A percentile compares a stretch with the other conserved stretches of the same genome.
phyloP scores from a whole-genome alignment of 2,888 invertebrate genomes.

The Philonicus albiceps region DNA sequence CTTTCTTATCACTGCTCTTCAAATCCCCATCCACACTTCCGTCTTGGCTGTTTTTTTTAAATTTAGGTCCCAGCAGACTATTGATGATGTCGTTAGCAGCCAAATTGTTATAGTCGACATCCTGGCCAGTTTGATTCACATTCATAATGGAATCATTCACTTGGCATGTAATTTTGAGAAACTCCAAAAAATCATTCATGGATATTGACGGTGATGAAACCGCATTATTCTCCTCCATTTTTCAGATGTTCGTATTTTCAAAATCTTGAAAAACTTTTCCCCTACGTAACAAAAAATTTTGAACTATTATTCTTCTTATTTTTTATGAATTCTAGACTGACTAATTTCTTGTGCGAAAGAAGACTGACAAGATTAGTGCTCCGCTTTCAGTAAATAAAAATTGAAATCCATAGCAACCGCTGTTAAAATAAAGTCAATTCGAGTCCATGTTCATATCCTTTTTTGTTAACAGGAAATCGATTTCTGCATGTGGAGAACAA shows the following conservation, averaged over 20 bases:
- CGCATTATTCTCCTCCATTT: background rate
- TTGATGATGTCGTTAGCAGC: slow-evolving; percentile 59
- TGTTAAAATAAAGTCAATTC: background rate
- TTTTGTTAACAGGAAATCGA: background rate
- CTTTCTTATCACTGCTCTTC: background rate
- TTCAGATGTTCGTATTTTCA: background rate
- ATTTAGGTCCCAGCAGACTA: slow-evolving; percentile 53
- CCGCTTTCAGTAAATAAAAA: background rate
- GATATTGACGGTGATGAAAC: slow-evolving; percentile 50
- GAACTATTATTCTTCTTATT: background rate
- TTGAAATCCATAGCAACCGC: slow-evolving; percentile 1
- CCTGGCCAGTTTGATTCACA: background rate
- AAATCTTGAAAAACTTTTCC: background rate
- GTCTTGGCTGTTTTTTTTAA: background rate
- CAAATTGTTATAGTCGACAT: slow-evolving; percentile 57
- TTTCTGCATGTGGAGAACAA: background rate
- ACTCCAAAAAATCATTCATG: slow-evolving; percentile 62
- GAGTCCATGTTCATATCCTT: background rate
- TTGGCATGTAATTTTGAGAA: slow-evolving; percentile 62
- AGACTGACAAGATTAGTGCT: background rate
- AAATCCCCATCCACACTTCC: background rate
- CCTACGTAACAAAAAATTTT: background rate
- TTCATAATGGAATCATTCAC: slow-evolving; percentile 60
- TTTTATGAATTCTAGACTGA: background rate
- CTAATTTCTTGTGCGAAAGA: background rate